Percentiles rank a stretch among this genome's conserved stretches.
These are phyloP conservation scores for Manis javanica DNA, from an alignment of 2,797 vertebrate species.

Conservation along the genomic window DNA sequence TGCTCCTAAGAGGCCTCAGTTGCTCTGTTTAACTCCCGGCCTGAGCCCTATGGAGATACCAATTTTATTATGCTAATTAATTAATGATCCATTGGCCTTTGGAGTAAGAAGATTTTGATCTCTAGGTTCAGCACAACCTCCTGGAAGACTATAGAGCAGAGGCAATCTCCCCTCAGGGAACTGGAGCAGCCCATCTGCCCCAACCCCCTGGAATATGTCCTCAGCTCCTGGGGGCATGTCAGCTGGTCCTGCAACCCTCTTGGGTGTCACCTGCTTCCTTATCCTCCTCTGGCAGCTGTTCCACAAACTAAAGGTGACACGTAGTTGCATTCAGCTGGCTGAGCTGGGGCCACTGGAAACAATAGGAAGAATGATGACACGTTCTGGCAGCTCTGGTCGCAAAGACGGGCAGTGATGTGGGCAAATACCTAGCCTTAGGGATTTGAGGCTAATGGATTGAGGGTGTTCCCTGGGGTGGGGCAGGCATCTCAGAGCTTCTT, in stretches of 20 bases:
- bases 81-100: neutral
- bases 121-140: neutral
- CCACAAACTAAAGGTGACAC: neutral
- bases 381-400: neutral
- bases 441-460: neutral
- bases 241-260: neutral
- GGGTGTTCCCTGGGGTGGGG: rapidly evolving
- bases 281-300: neutral
- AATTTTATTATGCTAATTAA: neutral
- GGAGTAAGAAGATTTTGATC: neutral
- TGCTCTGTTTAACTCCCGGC: neutral
- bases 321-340: neutral
- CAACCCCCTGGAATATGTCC: rapidly evolving
- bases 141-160: too few relatives aligned
- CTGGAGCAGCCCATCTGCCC: neutral
- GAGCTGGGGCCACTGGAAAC: neutral
- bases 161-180: rapidly evolving
- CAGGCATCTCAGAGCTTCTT: rapidly evolving
- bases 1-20: neutral
- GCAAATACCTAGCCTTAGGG: rapidly evolving
- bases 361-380: rapidly evolving
- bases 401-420: neutral
- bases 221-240: neutral
- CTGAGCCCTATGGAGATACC: neutral
- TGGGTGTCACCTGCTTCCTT: neutral